Conservation (phyloP, 2,797 vertebrate genomes). For the Propithecus deckenii region DNA sequence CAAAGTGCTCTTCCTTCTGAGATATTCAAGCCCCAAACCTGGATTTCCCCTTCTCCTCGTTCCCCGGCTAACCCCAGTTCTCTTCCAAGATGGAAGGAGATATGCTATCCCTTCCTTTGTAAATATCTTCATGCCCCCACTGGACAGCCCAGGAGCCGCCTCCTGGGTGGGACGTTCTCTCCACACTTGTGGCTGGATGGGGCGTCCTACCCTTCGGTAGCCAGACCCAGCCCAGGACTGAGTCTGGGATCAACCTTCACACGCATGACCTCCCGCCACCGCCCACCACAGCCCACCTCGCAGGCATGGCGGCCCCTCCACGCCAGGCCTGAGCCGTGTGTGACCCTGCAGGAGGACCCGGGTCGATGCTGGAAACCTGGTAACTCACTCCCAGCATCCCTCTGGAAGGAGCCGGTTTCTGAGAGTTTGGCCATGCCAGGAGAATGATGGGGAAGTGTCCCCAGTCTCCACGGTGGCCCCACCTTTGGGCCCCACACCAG, state of each 20-base stretch:
- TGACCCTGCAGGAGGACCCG: neutral
- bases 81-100: neutral
- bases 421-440: neutral
- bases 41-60: neutral
- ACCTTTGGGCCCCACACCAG: neutral
- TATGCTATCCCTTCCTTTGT: slow-evolving; percentile 14
- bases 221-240: neutral
- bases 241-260: neutral
- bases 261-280: neutral
- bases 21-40: slow-evolving; percentile 75
- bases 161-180: neutral
- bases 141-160: neutral
- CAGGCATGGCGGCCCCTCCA: neutral
- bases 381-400: neutral
- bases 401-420: neutral
- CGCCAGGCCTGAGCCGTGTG: neutral
- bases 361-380: neutral
- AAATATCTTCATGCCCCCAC: neutral
- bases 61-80: neutral
- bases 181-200: neutral
- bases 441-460: neutral
- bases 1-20: slow-evolving; percentile 82
- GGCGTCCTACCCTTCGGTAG: rapidly evolving
- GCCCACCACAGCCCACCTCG: neutral
- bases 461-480: neutral